phyloP scores from a whole-genome alignment of 2,113 vertebrate genomes.

The Aptenodytes patagonicus region DNA sequence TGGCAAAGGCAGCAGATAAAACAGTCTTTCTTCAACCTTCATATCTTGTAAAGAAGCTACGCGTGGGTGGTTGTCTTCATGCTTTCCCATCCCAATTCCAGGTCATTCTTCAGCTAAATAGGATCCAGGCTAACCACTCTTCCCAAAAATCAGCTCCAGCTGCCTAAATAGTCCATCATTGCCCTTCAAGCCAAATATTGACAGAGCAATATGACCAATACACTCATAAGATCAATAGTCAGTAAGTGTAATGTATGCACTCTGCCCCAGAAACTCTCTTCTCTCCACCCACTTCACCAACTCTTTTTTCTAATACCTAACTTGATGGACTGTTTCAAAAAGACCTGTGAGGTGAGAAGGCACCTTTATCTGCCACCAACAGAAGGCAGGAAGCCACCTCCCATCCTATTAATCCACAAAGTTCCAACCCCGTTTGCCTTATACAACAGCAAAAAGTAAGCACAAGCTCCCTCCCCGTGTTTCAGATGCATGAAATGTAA shows the following conservation, averaged over 20 bases:
- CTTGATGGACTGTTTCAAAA: background rate
- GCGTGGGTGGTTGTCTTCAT: background rate
- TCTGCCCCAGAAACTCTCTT: background rate
- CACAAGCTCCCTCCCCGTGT: background rate
- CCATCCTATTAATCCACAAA: background rate
- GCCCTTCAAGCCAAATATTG: background rate
- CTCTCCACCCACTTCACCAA: background rate
- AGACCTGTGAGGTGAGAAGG: background rate
- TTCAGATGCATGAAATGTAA: background rate
- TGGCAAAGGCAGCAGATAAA: background rate
- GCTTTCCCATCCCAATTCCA: background rate
- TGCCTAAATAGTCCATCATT: background rate
- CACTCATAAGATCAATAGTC: fast-evolving
- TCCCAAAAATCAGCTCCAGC: background rate
- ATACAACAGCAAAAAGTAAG: background rate
- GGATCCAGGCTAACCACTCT: background rate
- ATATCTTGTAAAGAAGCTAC: background rate
- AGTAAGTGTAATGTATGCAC: background rate
- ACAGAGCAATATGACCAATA: background rate
- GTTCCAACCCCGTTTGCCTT: background rate
- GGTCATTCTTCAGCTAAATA: background rate
- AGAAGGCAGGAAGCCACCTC: background rate
- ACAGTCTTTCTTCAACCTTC: background rate
- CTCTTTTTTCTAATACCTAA: background rate
- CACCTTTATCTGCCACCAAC: background rate